Percentiles rank a stretch among this genome's conserved stretches.
Evolutionary conservation across 1,140 invertebrate species (phyloP).

Genomic region (Eriocheir sinensis): DNA sequence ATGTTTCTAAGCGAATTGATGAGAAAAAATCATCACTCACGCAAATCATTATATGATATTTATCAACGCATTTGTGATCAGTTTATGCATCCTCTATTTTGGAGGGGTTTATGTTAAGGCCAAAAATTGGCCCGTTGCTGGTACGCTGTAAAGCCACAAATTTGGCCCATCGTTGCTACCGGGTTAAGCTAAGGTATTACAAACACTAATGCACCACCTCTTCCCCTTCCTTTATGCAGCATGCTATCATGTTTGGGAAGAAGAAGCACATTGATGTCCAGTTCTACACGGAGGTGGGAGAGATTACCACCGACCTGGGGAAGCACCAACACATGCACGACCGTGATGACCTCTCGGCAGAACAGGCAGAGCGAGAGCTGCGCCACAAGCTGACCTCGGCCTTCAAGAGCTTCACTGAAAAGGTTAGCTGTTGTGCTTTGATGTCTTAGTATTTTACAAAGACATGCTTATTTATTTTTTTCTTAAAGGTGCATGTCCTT

Average conservation of each 20-base stretch:
- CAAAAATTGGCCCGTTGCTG: no score
- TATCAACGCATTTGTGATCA: no score
- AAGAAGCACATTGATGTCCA: slow-evolving; percentile 99
- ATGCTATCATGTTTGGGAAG: slow-evolving; percentile 85
- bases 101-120: no score
- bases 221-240: slow-evolving; percentile 77
- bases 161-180: no score
- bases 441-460: neutral
- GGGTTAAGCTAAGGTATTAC: no score
- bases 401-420: slow-evolving; percentile 99
- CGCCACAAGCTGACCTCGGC: slow-evolving; percentile 98
- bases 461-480: no score
- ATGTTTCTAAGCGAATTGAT: no score
- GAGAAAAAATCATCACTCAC: no score
- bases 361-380: slow-evolving; percentile 98
- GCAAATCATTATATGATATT: no score
- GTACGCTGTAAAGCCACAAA: no score
- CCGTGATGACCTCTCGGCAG: slow-evolving; percentile 98
- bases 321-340: slow-evolving; percentile 99
- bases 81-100: no score
- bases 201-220: neutral
- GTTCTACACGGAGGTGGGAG: slow-evolving; percentile 99
- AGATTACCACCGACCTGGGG: slow-evolving; percentile 99
- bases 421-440: slow-evolving; percentile 83
- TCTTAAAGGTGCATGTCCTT: no score